Percentiles rank a stretch among this genome's conserved stretches.
These are phyloP conservation scores for Drosophila longiperda DNA, from an alignment of 2,888 invertebrate species.

Conservation along the genomic window DNA sequence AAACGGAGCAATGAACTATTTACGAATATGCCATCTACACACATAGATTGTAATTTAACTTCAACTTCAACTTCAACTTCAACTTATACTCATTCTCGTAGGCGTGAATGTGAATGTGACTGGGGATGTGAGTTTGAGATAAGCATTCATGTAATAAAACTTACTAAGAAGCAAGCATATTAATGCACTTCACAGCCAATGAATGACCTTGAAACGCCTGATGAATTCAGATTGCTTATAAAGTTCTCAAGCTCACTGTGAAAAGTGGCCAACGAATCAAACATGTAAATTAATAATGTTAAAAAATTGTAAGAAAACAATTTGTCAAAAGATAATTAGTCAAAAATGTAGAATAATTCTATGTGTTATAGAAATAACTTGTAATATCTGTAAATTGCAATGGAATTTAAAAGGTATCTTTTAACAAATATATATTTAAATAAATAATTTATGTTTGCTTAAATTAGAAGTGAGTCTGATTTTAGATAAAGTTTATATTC, in stretches of 20 bases:
- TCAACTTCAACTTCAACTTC: background rate
- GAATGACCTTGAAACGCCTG: conserved; percentile 62
- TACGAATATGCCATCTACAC: conserved; percentile 63
- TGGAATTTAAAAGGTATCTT: background rate
- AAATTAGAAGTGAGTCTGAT: background rate
- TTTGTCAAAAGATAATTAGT: conserved; percentile 1
- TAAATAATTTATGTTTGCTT: background rate
- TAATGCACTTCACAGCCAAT: conserved; percentile 51
- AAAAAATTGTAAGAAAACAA: conserved; percentile 11
- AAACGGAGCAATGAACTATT: conserved; percentile 77
- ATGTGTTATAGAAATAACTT: background rate
- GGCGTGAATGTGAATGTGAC: conserved; percentile 41
- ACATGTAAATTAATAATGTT: conserved; percentile 1
- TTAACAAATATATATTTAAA: background rate
- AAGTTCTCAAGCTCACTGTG: conserved; percentile 47
- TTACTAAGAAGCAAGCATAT: conserved; percentile 64
- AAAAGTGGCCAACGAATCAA: conserved; percentile 7
- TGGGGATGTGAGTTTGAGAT: conserved; percentile 34
- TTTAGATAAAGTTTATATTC: background rate
- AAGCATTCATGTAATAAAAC: conserved; percentile 60
- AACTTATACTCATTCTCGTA: conserved; percentile 19
- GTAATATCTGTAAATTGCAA: background rate
- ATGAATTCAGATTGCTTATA: conserved; percentile 20
- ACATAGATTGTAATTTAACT: conserved; percentile 6
- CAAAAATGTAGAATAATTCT: background rate